These are phyloP conservation scores for Bovichtus variegatus DNA, from an alignment of 2,797 vertebrate species.

Conservation along the genomic window DNA sequence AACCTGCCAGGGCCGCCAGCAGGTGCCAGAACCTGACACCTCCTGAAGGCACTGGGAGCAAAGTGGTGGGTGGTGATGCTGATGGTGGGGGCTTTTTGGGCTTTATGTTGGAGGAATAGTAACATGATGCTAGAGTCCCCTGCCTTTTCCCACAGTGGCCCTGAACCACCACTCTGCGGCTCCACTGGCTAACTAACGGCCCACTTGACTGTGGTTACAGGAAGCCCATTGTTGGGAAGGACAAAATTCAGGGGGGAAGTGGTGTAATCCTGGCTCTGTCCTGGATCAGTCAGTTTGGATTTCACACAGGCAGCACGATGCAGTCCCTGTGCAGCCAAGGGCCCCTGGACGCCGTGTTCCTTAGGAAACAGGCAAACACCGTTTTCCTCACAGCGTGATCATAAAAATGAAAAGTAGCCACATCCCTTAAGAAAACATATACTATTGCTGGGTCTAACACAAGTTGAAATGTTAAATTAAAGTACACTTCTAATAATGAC, in stretches of 20 bases:
- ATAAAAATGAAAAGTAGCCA: conserved; percentile 49
- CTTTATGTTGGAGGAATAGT: conserved; percentile 75
- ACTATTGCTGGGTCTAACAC: not conserved
- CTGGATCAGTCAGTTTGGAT: conserved; percentile 91
- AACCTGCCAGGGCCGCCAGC: conserved; percentile 71
- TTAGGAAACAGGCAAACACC: conserved; percentile 73
- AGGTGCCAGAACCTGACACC: conserved; percentile 81
- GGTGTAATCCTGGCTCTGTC: conserved; percentile 90
- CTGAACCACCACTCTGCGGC: conserved; percentile 81
- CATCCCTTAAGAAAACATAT: conserved; percentile 17
- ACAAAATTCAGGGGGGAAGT: conserved; percentile 83
- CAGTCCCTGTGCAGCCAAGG: conserved; percentile 78
- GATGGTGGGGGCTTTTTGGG: conserved; percentile 51
- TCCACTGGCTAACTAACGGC: conserved; percentile 84
- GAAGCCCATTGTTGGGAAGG: conserved; percentile 84
- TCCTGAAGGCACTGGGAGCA: conserved; percentile 64
- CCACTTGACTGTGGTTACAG: conserved; percentile 87
- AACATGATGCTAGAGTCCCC: conserved; percentile 80
- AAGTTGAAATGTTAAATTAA: not conserved
- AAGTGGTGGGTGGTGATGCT: conserved; percentile 66
- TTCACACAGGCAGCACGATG: conserved; percentile 86
- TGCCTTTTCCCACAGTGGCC: conserved; percentile 87
- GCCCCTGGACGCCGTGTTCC: conserved; percentile 77
- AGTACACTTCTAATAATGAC: not conserved
- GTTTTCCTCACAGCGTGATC: conserved; percentile 56